Conservation (phyloP, 2,113 vertebrate species). For the Mesembrinibis cayennensis region DNA sequence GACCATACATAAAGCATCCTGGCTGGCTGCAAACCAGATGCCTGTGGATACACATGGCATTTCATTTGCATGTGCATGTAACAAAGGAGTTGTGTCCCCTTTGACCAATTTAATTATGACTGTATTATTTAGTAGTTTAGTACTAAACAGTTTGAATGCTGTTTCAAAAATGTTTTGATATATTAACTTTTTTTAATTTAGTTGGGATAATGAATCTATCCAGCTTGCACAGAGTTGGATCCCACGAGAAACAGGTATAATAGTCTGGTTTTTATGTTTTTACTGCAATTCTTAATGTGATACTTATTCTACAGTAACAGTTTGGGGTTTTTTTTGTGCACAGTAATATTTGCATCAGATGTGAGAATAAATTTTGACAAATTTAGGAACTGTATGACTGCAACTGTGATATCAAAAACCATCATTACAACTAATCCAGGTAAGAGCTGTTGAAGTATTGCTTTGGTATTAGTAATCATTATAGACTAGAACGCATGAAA, state of each 20-base stretch:
- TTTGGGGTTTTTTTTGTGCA: background rate
- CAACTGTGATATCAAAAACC: constrained; percentile 90
- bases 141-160: background rate
- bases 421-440: constrained; percentile 95
- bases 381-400: constrained; percentile 90
- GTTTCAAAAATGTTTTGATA: background rate
- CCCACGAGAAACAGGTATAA: constrained; percentile 88
- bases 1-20: background rate
- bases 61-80: background rate
- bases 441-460: constrained; percentile 62
- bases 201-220: constrained; percentile 94
- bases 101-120: background rate
- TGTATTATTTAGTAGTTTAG: background rate
- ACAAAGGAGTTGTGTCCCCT: background rate
- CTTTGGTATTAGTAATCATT: background rate
- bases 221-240: constrained; percentile 85
- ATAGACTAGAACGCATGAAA: background rate
- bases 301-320: background rate
- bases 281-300: background rate
- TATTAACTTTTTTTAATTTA: constrained; percentile 60
- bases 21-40: background rate
- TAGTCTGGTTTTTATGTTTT: constrained; percentile 18
- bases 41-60: background rate
- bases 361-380: constrained; percentile 91
- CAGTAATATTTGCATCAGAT: constrained; percentile 95